Conservation (phyloP, 2,113 vertebrate genomes). For the Syngnathoides biaculeatus region DNA sequence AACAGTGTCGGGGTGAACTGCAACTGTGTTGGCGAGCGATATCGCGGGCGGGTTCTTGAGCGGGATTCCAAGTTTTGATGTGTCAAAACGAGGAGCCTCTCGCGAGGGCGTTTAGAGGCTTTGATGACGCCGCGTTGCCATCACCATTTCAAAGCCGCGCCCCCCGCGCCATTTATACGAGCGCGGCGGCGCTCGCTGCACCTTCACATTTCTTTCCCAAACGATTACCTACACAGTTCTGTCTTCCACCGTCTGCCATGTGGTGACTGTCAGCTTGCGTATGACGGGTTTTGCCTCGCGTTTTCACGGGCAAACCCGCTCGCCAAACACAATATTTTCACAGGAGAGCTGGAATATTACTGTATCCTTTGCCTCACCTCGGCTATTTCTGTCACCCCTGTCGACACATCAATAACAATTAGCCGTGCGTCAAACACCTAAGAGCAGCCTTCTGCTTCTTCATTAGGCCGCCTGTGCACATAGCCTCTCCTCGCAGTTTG, state of each 20-base stretch:
- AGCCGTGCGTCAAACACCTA: slow-evolving; percentile 56
- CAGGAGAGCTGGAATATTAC: neutral
- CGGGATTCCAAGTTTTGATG: slow-evolving; percentile 19
- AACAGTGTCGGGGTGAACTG: neutral
- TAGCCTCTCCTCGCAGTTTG: slow-evolving; percentile 62
- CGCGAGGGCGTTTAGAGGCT: slow-evolving; percentile 48
- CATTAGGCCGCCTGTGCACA: slow-evolving; percentile 62
- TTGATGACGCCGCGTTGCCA: slow-evolving; percentile 40
- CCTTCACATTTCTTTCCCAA: slow-evolving; percentile 23
- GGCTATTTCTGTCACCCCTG: slow-evolving; percentile 25
- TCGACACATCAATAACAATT: slow-evolving; percentile 75
- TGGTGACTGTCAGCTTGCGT: slow-evolving; percentile 41
- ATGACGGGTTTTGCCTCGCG: slow-evolving; percentile 21
- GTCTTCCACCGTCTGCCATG: slow-evolving; percentile 24
- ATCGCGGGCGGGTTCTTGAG: neutral
- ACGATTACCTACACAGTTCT: slow-evolving; percentile 58
- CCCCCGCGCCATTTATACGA: slow-evolving; percentile 43
- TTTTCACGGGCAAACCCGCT: slow-evolving; percentile 1
- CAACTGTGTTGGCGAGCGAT: neutral
- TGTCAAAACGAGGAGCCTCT: slow-evolving; percentile 36
- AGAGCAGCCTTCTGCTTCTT: slow-evolving; percentile 56
- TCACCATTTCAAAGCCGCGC: neutral
- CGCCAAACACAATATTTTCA: neutral
- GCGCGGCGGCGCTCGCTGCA: slow-evolving; percentile 25
- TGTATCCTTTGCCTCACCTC: slow-evolving; percentile 2